phyloP scores from a whole-genome alignment of 2,113 vertebrate species.

The Sceloporus tristichus region DNA sequence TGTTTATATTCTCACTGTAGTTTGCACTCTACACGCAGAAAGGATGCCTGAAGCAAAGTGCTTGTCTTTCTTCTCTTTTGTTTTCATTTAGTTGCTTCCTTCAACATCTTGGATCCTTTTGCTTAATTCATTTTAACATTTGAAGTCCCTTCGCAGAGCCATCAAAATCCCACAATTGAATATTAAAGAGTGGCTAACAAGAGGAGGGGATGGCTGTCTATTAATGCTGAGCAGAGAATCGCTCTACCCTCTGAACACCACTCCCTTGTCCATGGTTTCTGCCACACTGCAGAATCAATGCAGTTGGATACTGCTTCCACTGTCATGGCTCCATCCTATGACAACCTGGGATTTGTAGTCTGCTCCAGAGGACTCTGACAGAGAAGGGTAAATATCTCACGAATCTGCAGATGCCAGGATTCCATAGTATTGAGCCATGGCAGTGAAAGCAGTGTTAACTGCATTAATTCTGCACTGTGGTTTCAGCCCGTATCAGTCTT shows the following conservation, averaged over 20 bases:
- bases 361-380: too few relatives aligned
- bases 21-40: neutral
- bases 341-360: too few relatives aligned
- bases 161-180: constrained; percentile 18
- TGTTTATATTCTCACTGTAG: constrained; percentile 22
- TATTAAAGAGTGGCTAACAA: constrained; percentile 32
- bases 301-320: too few relatives aligned
- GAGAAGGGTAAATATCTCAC: too few relatives aligned
- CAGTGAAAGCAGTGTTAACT: too few relatives aligned
- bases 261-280: neutral
- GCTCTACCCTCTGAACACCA: too few relatives aligned
- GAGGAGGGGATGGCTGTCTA: neutral
- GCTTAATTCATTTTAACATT: constrained; percentile 56
- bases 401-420: too few relatives aligned
- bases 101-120: constrained; percentile 19
- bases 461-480: too few relatives aligned
- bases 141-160: constrained; percentile 27
- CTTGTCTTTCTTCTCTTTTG: neutral
- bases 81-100: constrained; percentile 31
- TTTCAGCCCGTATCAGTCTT: neutral
- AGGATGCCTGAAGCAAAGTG: constrained; percentile 23
- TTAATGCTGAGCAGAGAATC: neutral
- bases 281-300: too few relatives aligned
- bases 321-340: too few relatives aligned
- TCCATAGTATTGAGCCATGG: too few relatives aligned